A percentile compares a stretch with the other conserved stretches of the same genome.
phyloP scores from a whole-genome alignment of 2,888 invertebrate species.

The Macrophya annulata region DNA sequence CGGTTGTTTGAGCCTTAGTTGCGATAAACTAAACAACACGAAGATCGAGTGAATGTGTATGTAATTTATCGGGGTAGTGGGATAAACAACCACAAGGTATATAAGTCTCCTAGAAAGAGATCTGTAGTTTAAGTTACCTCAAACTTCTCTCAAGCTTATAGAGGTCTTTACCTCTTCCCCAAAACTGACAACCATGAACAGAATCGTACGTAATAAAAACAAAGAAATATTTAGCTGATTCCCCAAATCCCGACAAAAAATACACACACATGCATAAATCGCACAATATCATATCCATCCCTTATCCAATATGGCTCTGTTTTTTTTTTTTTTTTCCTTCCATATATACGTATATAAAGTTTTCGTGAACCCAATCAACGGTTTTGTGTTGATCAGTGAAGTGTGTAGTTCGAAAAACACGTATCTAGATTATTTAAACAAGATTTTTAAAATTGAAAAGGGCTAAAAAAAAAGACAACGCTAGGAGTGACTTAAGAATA shows the following conservation, averaged over 20 bases:
- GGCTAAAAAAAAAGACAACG: neutral
- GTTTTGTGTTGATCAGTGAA: constrained; percentile 36
- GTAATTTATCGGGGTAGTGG: constrained; percentile 64
- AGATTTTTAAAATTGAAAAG: neutral
- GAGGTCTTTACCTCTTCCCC: constrained; percentile 41
- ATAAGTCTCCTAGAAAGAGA: constrained; percentile 54
- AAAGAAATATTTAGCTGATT: neutral
- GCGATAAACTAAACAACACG: constrained; percentile 34
- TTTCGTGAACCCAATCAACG: neutral
- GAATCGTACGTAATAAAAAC: constrained; percentile 58
- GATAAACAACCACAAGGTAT: constrained; percentile 59
- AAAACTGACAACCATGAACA: constrained; percentile 54
- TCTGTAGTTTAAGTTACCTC: constrained; percentile 45
- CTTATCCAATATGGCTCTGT: neutral
- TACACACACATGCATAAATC: neutral
- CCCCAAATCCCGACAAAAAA: neutral
- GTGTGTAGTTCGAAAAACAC: neutral
- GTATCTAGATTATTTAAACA: neutral
- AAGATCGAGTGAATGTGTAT: constrained; percentile 63
- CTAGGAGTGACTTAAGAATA: neutral
- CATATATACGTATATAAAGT: neutral
- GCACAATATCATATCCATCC: neutral
- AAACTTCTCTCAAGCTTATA: constrained; percentile 55
- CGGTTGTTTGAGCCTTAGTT: constrained; percentile 5
- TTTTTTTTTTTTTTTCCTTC: neutral